Conservation (phyloP, 1,140 invertebrate genomes). For the Pseudomyrmex dendroicus region DNA sequence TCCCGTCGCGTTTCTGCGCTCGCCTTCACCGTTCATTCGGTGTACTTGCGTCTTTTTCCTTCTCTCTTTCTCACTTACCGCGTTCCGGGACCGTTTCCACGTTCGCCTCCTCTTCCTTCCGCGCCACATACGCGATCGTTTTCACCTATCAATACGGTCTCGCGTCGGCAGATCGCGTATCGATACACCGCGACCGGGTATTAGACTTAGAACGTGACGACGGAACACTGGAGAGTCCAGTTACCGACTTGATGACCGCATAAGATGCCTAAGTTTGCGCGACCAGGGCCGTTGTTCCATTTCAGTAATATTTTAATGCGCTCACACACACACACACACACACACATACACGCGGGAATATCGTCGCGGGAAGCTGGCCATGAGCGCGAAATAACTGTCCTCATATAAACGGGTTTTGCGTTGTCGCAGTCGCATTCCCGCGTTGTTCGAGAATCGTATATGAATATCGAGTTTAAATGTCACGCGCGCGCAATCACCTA, state of each 20-base stretch:
- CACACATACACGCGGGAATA: not conserved
- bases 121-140: constrained; percentile 23
- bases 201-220: constrained; percentile 44
- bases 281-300: constrained; percentile 11
- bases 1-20: constrained; percentile 33
- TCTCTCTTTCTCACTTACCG: constrained; percentile 13
- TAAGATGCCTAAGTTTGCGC: constrained; percentile 39
- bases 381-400: constrained; percentile 9
- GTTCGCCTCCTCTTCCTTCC: constrained; percentile 1
- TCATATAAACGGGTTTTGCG: constrained; percentile 21
- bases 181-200: not conserved
- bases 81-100: constrained; percentile 44
- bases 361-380: not conserved
- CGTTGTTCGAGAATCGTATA: not conserved
- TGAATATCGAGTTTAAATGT: constrained; percentile 27
- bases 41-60: constrained; percentile 5
- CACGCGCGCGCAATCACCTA: not conserved
- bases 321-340: not conserved
- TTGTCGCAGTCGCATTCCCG: constrained; percentile 22
- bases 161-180: constrained; percentile 10
- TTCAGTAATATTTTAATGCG: constrained; percentile 52
- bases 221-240: constrained; percentile 56
- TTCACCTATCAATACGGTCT: constrained; percentile 48
- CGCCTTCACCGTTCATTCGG: constrained; percentile 7
- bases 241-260: constrained; percentile 57